Conservation (phyloP, 1,140 invertebrate genomes). For the Drosophila simulans region DNA sequence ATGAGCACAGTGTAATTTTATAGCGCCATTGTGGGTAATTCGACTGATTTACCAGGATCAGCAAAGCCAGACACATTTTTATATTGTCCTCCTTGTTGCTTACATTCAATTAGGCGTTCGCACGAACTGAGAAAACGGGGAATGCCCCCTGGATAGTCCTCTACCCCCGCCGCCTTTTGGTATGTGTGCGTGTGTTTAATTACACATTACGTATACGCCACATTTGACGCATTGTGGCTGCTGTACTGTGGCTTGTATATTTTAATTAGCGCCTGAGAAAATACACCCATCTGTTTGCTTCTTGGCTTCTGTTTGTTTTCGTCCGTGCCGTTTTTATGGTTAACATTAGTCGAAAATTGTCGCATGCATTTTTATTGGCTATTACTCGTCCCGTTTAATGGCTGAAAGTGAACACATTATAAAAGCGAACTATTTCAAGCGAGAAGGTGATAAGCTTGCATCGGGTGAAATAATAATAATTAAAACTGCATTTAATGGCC, state of each 20-base stretch:
- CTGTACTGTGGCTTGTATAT: conserved; percentile 57
- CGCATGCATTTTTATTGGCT: conserved; percentile 38
- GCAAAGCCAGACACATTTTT: conserved; percentile 12
- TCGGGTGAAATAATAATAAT: conserved; percentile 7
- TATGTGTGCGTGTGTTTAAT: conserved; percentile 49
- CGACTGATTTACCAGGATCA: conserved; percentile 50
- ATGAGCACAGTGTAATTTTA: conserved; percentile 77
- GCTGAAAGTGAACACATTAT: conserved; percentile 56
- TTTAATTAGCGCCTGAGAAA: conserved; percentile 68
- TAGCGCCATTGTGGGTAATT: conserved; percentile 66
- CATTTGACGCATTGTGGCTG: conserved; percentile 72
- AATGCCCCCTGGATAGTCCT: conserved; percentile 2
- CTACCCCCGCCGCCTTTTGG: background rate
- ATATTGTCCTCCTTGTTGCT: conserved; percentile 60
- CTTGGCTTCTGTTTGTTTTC: conserved; percentile 40
- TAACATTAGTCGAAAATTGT: conserved; percentile 61
- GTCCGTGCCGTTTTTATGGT: conserved; percentile 25
- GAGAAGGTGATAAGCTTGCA: conserved; percentile 36
- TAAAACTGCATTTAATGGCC: conserved; percentile 45
- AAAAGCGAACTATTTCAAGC: conserved; percentile 43
- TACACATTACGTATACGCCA: conserved; percentile 76
- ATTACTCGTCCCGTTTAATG: conserved; percentile 48
- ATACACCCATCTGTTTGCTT: conserved; percentile 19
- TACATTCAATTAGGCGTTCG: conserved; percentile 73
- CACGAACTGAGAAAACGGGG: conserved; percentile 53